Conservation (phyloP, 1,140 invertebrate genomes). For the Thrips palmi region DNA sequence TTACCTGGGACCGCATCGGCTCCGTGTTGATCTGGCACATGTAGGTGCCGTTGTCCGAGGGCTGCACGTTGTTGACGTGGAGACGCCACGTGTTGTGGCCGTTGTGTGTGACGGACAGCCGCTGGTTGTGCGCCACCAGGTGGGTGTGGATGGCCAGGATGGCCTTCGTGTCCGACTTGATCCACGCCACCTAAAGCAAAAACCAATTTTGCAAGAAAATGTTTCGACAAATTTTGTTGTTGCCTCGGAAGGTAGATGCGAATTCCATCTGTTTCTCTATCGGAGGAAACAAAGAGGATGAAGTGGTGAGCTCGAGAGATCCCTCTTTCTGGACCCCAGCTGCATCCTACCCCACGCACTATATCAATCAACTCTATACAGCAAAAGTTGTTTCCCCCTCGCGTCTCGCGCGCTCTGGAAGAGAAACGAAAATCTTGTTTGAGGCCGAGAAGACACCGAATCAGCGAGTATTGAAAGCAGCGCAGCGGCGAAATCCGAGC, state of each 20-base stretch:
- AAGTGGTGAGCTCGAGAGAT: not conserved
- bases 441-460: too few relatives aligned
- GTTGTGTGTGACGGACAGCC: conserved; percentile 71
- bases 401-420: too few relatives aligned
- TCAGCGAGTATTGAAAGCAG: too few relatives aligned
- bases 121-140: conserved; percentile 70
- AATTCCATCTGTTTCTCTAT: not conserved
- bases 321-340: too few relatives aligned
- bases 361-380: too few relatives aligned
- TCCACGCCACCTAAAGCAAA: conserved; percentile 65
- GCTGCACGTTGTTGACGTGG: conserved; percentile 69
- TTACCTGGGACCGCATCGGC: conserved; percentile 75
- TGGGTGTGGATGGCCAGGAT: conserved; percentile 78
- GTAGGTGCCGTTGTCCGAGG: conserved; percentile 72
- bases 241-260: not conserved
- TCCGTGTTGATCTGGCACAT: conserved; percentile 88
- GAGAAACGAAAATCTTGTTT: too few relatives aligned
- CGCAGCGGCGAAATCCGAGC: too few relatives aligned
- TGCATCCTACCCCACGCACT: too few relatives aligned
- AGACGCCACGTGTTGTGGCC: conserved; percentile 83
- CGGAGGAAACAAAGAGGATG: not conserved
- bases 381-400: too few relatives aligned
- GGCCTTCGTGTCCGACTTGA: conserved; percentile 74
- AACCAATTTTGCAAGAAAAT: conserved; percentile 14
- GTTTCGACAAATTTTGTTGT: not conserved